Evolutionary conservation across 2,888 invertebrate species (phyloP), one percentile per base, ranked within the genome.

Genomic region (Carpatolechia fugitivella): DNA sequence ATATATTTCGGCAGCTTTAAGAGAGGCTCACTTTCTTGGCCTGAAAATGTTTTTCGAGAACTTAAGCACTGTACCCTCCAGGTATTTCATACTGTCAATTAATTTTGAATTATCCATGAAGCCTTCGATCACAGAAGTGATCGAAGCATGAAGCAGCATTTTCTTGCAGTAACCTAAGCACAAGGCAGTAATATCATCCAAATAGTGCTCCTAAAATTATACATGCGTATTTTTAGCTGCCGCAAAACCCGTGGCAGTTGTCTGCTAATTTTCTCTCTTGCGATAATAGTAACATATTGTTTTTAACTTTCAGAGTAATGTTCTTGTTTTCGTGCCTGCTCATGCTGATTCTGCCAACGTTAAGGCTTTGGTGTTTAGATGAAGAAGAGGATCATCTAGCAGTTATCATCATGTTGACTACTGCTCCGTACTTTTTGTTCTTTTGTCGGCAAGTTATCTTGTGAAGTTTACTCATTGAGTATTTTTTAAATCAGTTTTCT

Each of bases 371-470:
- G 59, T 99, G 99, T 70, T 92, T 94, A 18, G 95, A 96, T 55
- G 95, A 95, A 78, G 93, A 95, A 51, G 99, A 99, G 81, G 99
- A 99, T 75, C 94, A 96, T 59, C 92, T 98, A 1, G 97, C 97
- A 0, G 96, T 99, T 1, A 92, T 97, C 57, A 97, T 98, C 11
- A 98, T 99, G 95, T 89, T 99, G 30, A 97, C 97, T 10, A 99
- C 98, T 0, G 97, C 98, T 0, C 98, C 98, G 0, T 99, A 99
- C 82, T 99, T 99, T 80, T 90, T 99, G 52, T 99, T 99, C 89
- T 99, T 99, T 83, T 99, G 98, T 90, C 93, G 98, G 97, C 97
- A 80, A 63, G 54, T 47, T 49, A 2, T 40, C 14, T 16, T 40
- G 1, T 11, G 10, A 10, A 4, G 33, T 35, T n/a, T 5, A 10